Evolutionary conservation across 1,140 invertebrate species (phyloP).

Genomic region (Hyles vespertilio): DNA sequence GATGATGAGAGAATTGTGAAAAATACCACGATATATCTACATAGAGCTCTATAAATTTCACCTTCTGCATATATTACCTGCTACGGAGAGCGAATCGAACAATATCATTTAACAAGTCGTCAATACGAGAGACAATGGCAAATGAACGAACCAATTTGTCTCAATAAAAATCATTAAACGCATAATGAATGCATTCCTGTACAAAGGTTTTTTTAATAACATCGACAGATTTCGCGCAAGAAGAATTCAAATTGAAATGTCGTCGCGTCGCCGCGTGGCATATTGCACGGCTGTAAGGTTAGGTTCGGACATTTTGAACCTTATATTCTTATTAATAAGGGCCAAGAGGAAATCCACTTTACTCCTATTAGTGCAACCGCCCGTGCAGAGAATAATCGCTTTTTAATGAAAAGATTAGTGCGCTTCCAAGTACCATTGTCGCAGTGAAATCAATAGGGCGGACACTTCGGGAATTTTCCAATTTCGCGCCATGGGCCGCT

Average conservation of each 20-base stretch:
- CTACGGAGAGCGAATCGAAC: no score
- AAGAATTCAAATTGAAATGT: slow-evolving; percentile 71
- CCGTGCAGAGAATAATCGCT: slow-evolving; percentile 70
- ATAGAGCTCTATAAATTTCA: no score
- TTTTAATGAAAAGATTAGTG: slow-evolving; percentile 75
- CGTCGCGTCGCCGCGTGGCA: slow-evolving; percentile 49
- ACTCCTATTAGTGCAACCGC: slow-evolving; percentile 65
- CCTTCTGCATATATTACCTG: no score
- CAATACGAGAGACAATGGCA: no score
- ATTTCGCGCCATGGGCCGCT: slow-evolving; percentile 44
- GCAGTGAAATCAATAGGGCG: slow-evolving; percentile 49
- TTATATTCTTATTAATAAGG: slow-evolving; percentile 1
- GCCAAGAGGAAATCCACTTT: slow-evolving; percentile 29
- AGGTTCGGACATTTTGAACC: slow-evolving; percentile 13
- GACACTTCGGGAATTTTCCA: slow-evolving; percentile 65
- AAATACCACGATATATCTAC: no score
- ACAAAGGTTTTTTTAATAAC: slow-evolving; percentile 43
- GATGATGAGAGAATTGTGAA: no score
- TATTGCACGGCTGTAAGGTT: slow-evolving; percentile 43
- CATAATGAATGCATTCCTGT: no score
- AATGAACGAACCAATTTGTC: no score
- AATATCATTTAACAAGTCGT: no score
- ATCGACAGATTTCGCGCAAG: slow-evolving; percentile 39
- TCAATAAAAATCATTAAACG: no score
- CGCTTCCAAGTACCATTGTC: slow-evolving; percentile 54